These are phyloP conservation scores for Betta splendens DNA, from an alignment of 2,797 vertebrate species.

Conservation along the genomic window DNA sequence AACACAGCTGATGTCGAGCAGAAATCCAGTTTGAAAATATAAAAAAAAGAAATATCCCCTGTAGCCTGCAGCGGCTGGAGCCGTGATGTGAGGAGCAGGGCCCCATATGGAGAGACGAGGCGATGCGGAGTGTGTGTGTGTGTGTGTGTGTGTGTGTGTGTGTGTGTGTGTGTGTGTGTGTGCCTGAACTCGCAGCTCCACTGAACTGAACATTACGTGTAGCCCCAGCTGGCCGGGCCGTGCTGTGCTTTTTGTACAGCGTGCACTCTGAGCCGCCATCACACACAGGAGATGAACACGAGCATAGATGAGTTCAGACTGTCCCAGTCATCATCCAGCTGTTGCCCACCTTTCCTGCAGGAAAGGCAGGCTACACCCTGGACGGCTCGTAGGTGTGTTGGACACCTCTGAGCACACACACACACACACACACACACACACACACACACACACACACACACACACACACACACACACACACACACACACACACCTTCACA, in stretches of 20 bases:
- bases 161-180: constrained; percentile 64
- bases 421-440: too few relatives aligned
- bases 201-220: constrained; percentile 77
- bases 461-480: too few relatives aligned
- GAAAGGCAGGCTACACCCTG: too few relatives aligned
- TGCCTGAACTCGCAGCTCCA: constrained; percentile 73
- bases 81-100: constrained; percentile 50
- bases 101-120: constrained; percentile 74
- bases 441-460: too few relatives aligned
- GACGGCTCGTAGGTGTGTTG: too few relatives aligned
- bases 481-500: too few relatives aligned
- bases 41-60: constrained; percentile 24
- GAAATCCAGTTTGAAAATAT: constrained; percentile 35
- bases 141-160: constrained; percentile 65
- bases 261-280: constrained; percentile 2
- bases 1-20: constrained; percentile 19
- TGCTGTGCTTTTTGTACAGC: constrained; percentile 12
- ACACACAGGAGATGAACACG: constrained; percentile 31
- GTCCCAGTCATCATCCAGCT: too few relatives aligned
- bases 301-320: too few relatives aligned
- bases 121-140: constrained; percentile 63
- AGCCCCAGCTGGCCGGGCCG: constrained; percentile 72
- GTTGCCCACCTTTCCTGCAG: too few relatives aligned
- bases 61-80: constrained; percentile 54
- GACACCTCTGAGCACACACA: too few relatives aligned